Base-by-base conservation (phyloP, 1,140 invertebrate species). In the Ceratina australensis region DNA sequence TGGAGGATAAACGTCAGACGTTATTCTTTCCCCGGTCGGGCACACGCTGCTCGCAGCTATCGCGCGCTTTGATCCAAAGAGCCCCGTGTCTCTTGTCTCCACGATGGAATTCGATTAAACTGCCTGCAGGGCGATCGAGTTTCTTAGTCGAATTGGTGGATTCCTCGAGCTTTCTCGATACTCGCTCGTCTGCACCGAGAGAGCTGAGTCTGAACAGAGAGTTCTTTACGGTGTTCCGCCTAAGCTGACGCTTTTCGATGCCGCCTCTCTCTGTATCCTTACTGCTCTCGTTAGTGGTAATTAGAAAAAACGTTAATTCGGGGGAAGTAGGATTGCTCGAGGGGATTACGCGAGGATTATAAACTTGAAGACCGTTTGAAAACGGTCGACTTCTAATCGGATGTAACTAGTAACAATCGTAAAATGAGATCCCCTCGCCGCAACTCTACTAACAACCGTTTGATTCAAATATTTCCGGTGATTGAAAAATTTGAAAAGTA, bases 21-120 rank as follows among this genome's bases (percentile, higher is more conserved):
- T 63, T 60, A 68, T 79, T 72, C 49, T 79, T 54, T 33, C 28
- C 20, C 28, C 50, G 13, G 13, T 18, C 50, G 13, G 3, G 7
- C 59, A 64, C 59, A 59, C 72, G 13, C 33, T 33, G 4, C 26
- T 60, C 65, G 26, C 61, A 47, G 28, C 24, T n/a, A 67, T 67
- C 47, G 52, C 2, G 0, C 4, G 47, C 64, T 83, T 78, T 73
- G 81, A 75, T 79, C 69, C 69, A 54, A 65, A 54, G 69, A 67
- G 20, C 1, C 3, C n/a, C n/a, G 49, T 3, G 4, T 5, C 65
- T 60, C 67, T 67, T 79, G 80, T 72, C 67, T 68, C 68, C 57
- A 56, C 56, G 20, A 22, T 72, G 88, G 87, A 91, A 91, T 91
- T 91, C 89, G 88, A 91, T 91, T 90, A 90, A 83, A 88, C 68